phyloP scores from a whole-genome alignment of 2,113 vertebrate genomes.

The Rhinolophus ferrumequinum region DNA sequence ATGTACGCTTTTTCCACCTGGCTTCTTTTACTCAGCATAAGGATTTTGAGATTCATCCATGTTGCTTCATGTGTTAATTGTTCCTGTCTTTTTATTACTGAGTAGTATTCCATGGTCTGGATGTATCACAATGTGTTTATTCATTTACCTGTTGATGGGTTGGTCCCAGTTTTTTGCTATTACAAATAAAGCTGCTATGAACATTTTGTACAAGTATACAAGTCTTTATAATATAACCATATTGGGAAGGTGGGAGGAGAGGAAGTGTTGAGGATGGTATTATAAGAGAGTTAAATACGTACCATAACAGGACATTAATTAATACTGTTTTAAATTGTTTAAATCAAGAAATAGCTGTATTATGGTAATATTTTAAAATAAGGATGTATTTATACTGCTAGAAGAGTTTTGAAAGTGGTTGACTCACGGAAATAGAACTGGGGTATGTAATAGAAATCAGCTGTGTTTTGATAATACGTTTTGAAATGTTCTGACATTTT shows the following conservation, averaged over 20 bases:
- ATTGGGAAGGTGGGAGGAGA: not conserved
- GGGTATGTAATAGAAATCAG: not conserved
- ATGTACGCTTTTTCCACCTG: not conserved
- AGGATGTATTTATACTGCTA: not conserved
- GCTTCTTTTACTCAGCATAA: not conserved
- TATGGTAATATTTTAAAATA: not conserved
- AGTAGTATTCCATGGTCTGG: not conserved
- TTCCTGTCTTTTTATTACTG: not conserved
- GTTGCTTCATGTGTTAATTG: not conserved
- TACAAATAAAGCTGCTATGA: not conserved
- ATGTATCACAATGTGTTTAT: not conserved
- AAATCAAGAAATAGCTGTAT: slow-evolving; percentile 21
- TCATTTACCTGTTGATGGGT: not conserved
- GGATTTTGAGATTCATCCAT: not conserved
- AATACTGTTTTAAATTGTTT: not conserved
- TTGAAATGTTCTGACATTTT: not conserved
- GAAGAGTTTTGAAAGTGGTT: not conserved
- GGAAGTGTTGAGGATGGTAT: not conserved
- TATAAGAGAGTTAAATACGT: not conserved
- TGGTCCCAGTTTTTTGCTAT: not conserved
- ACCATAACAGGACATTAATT: not conserved
- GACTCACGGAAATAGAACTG: not conserved
- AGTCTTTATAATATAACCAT: not conserved
- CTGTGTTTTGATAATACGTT: not conserved
- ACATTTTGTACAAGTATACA: not conserved